Evolutionary conservation across 2,797 vertebrate species (phyloP), one percentile per base, ranked within the genome.

Genomic region (Hozukius guyotensis): DNA sequence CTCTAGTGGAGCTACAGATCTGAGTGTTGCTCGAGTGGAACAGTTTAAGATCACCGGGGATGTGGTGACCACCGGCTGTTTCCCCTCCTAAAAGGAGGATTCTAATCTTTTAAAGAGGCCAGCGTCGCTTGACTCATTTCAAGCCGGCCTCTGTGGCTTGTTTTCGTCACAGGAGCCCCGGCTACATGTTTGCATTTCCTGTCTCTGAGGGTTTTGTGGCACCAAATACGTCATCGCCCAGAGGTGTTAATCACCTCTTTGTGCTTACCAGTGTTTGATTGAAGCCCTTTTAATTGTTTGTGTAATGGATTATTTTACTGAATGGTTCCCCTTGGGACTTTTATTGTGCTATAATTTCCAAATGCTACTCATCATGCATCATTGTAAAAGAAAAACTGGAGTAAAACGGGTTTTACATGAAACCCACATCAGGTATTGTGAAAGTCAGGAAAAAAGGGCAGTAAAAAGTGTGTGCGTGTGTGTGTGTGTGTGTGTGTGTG

Each of bases 51-150:
- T 80, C 69, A 72, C 4, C 20, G 61, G 73, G 82, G 81, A 86
- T 91, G 89, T 85, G 84, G 84, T 82, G 88, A 90, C 89, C 87
- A 80, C 81, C 36, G 72, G 71, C 80, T 78, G 82, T 81, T 93
- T 88, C 93, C 88, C 46, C 65, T 86, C 78, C 70, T 82, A 16
- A 60, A 60, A 72, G 69, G 55, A 46, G 34, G 87, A 87, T 89
- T 82, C 38, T 60, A 84, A 86, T 91, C 87, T 89, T 72, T 84
- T 59, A 84, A 81, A 74, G 77, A 83, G 78, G 27, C 80, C 56
- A 32, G 57, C 25, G 13, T 36, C 27, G 4, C 53, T 72, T 91
- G 93, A 94, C 80, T 95, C 91, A 94, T 93, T 94, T 92, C 86
- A 82, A 79, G 64, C 57, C 46, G 55, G 68, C 69, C 74, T 91